A percentile compares a stretch with the other conserved stretches of the same genome.
These are phyloP conservation scores for Turritopsis dohrnii DNA, from an alignment of 30 jellyfish, hydroid and myxozoan genomes.

Conservation along the genomic window DNA sequence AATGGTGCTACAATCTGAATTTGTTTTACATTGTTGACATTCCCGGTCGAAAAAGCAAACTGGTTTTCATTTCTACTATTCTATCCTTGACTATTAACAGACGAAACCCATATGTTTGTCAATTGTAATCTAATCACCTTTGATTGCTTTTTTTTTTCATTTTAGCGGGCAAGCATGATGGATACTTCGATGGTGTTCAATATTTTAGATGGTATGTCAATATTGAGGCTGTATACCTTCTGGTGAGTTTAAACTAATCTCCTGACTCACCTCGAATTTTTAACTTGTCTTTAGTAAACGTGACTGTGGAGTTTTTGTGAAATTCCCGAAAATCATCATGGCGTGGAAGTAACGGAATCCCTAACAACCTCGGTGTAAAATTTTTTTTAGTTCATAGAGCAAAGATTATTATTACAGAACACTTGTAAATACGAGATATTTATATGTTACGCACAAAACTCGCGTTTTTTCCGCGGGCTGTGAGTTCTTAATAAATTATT, in stretches of 20 bases:
- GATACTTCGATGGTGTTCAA: constrained; percentile 16
- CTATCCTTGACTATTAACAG: too few species aligned
- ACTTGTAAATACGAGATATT: neutral
- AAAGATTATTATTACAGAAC: neutral
- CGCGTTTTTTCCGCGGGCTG: neutral
- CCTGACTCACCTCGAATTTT: neutral
- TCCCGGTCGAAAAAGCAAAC: too few species aligned
- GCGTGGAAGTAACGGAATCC: constrained; percentile 29
- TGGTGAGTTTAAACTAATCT: neutral
- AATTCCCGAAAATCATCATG: constrained; percentile 25
- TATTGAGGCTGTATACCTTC: neutral
- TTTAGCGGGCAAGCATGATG: constrained; percentile 36
- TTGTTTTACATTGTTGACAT: too few species aligned
- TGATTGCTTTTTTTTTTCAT: neutral
- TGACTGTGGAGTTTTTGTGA: constrained; percentile 27
- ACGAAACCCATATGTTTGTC: too few species aligned
- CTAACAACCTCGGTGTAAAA: neutral
- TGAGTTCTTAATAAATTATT: too few species aligned
- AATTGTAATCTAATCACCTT: too few species aligned
- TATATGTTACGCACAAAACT: neutral
- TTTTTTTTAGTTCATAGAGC: neutral
- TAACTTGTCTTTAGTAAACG: constrained; percentile 20
- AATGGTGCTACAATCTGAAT: too few species aligned
- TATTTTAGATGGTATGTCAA: constrained; percentile 28
- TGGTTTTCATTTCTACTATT: too few species aligned